A percentile compares a stretch with the other conserved stretches of the same genome.
These are phyloP conservation scores for Furcifer pardalis DNA, from an alignment of 2,797 vertebrate species.

Conservation along the genomic window DNA sequence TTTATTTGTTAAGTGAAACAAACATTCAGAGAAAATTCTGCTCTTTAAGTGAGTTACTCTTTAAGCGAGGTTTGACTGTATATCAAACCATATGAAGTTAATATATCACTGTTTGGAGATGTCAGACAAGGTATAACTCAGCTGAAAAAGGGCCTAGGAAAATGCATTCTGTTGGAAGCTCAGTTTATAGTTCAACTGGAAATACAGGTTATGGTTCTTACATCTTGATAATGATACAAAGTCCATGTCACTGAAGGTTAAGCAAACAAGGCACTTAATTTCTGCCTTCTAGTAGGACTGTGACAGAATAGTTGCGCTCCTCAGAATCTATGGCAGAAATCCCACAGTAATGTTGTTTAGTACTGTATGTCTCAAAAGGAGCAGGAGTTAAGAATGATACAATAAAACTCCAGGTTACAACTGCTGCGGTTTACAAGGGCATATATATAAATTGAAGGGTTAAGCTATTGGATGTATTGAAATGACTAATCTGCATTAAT, in stretches of 20 bases:
- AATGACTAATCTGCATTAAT: no score
- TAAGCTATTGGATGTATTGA: no score
- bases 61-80: no score
- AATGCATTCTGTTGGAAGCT: slow-evolving; percentile 12
- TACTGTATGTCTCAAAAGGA: neutral
- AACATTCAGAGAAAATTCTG: no score
- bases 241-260: slow-evolving; percentile 1
- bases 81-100: no score
- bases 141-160: neutral
- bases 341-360: neutral
- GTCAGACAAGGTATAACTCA: neutral
- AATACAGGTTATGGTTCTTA: slow-evolving; percentile 17
- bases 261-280: neutral
- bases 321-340: neutral
- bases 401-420: no score
- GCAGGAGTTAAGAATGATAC: neutral
- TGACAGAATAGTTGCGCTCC: neutral
- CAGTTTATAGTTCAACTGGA: slow-evolving; percentile 17
- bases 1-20: no score
- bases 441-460: no score
- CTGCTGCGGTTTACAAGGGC: no score
- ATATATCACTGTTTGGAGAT: neutral
- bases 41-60: no score
- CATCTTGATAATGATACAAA: neutral
- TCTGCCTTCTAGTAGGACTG: neutral